Evolutionary conservation across 1,140 invertebrate species (phyloP), one percentile per base, ranked within the genome.

Genomic region (Latrodectus geometricus): DNA sequence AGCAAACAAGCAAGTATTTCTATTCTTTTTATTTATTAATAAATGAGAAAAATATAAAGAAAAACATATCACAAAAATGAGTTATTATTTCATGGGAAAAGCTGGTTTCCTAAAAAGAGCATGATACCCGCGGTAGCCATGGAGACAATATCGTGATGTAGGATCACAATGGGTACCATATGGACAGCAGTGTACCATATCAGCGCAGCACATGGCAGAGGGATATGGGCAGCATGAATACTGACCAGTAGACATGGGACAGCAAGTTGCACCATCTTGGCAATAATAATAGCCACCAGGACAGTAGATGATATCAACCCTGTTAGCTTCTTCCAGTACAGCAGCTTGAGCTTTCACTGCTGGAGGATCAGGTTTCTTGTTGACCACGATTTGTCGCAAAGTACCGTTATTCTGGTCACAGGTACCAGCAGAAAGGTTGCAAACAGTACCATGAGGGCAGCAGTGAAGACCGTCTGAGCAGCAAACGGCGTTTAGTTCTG

Each of bases 171-270:
- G 85, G 9, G 68, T 87, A n/a, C 88, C 85, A 48, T 89, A 48
- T 9, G 89, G 88, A 76, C 89, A 89, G 72, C 89, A 90, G 69
- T 90, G 89, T 15, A 88, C 17, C 17, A 69, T n/a, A 76, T 90
- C 89, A 21, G 68, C 54, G 68, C 89, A 90, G 84, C 90, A 90
- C 70, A 88, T 88, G 14, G 88, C 91, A 81, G 90, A 84, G 35
- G 89, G 89, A 9, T 89, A 65, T 11, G 91, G 91, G 88, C 91
- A 92, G 81, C 92, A 92, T 72, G 90, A 91, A 82, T 89, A 91
- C 14, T 88, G 65, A 21, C 89, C 90, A 52, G 84, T 72, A 3
- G 17, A 73, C 35, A 90, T 20, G 61, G 89, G 87, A 89, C 92
- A 92, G 87, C 91, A 92, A 8, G 92, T 92, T 9, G 88, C 88